Evolutionary conservation across 2,113 vertebrate genomes (phyloP).

Genomic region (Eira barbara): DNA sequence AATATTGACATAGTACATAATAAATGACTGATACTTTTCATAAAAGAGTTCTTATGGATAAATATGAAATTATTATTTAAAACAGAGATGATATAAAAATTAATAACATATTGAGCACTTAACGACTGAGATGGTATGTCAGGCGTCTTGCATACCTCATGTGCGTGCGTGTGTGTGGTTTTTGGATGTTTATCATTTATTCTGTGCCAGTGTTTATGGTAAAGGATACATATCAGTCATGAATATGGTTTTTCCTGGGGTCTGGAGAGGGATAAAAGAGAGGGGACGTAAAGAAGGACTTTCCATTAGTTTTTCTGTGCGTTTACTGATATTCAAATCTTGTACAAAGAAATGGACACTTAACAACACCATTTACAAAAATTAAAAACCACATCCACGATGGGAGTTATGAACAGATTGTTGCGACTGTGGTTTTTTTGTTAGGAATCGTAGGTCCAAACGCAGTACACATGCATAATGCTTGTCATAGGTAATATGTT

Average conservation of each 20-base stretch:
- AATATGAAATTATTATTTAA: not conserved
- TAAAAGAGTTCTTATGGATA: not conserved
- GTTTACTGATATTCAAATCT: not conserved
- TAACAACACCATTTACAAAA: not conserved
- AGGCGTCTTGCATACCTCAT: not conserved
- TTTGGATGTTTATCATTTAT: not conserved
- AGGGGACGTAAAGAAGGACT: not conserved
- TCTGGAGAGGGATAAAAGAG: not conserved
- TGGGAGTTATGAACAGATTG: not conserved
- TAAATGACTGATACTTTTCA: not conserved
- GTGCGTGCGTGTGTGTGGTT: not conserved
- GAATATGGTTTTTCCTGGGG: not conserved
- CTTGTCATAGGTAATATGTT: not conserved
- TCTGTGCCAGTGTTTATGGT: not conserved
- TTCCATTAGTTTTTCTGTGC: not conserved
- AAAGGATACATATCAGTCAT: not conserved
- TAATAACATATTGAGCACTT: not conserved
- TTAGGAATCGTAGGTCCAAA: not conserved
- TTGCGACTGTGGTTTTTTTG: not conserved
- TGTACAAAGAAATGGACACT: not conserved
- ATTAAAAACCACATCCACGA: not conserved
- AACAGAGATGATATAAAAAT: not conserved
- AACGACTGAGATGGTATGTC: not conserved
- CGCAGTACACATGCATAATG: not conserved
- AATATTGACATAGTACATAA: not conserved